Evolutionary conservation across 2,113 vertebrate species (phyloP), one percentile per base, ranked within the genome.

Genomic region (Condylura cristata): DNA sequence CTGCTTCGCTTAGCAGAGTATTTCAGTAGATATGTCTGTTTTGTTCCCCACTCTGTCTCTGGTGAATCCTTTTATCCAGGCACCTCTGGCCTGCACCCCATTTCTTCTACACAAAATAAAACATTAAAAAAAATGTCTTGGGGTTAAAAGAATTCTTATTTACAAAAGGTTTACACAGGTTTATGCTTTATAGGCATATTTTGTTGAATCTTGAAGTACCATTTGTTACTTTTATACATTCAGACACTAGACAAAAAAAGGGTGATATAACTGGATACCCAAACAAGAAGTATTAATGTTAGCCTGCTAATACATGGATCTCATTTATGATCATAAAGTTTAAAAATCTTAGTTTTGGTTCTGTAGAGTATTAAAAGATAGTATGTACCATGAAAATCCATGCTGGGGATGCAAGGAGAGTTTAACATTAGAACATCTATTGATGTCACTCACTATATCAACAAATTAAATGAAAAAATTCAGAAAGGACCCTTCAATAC

Each of bases 331-430:
- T 79, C 34, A 12, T 46, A 39, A 37, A 44, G 26, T 80, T 66
- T 82, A 87, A 95, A 95, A 86, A 66, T 86, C 48, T 51, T 81
- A 89, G 9, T 30, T 61, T 30, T 56, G 7, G 18, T n/a, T 81
- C 48, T 56, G 24, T 32, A 72, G 56, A 65, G 17, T 70, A n/a
- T 70, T 41, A 30, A 74, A 56, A 93, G 65, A 10, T 61, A 51
- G 17, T 32, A 61, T 46, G 34, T 51, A 51, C 26, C 13, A 3
- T 71, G 20, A 48, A n/a, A 9, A 41, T 39, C 26, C 13, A 0
- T 75, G 44, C 28, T 63, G 44, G 44, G 37, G 65, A 53, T 37
- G 8, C 46, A 72, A 66, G 48, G 44, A 24, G 53, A 53, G 66
- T 80, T 39, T 53, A 72, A 24, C 41, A 53, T 53, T 34, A 26